Conservation (phyloP, 2,888 invertebrate genomes). For the Piscicola geometra region DNA sequence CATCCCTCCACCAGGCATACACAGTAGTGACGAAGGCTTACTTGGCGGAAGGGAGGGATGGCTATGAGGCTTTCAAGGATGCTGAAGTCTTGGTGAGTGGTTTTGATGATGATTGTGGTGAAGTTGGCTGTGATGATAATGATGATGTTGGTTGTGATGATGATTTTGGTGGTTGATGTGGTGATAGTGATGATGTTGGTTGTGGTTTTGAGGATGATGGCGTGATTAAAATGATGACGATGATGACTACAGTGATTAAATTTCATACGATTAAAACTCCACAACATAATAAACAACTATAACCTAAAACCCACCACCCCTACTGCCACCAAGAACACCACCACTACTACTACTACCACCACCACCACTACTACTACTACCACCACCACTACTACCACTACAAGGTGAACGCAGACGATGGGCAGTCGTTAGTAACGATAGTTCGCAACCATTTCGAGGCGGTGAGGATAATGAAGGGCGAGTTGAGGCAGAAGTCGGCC, state of each 20-base stretch:
- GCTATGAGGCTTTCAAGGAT: constrained; percentile 72
- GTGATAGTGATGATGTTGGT: too few relatives aligned
- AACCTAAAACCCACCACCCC: constrained; percentile 38
- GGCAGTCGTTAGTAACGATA: constrained; percentile 75
- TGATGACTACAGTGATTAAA: too few relatives aligned
- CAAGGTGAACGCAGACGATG: constrained; percentile 77
- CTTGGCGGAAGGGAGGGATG: constrained; percentile 75
- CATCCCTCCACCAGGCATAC: constrained; percentile 63
- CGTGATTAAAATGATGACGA: neutral
- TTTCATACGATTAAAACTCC: neutral
- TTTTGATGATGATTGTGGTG: neutral
- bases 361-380: neutral
- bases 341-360: neutral
- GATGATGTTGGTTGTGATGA: too few relatives aligned
- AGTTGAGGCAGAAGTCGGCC: constrained; percentile 58
- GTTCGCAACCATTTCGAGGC: constrained; percentile 85
- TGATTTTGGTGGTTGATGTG: too few relatives aligned
- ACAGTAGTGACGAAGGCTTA: constrained; percentile 77
- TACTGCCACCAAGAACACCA: neutral
- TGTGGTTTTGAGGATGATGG: neutral
- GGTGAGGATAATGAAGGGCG: constrained; percentile 71
- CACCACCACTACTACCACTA: neutral
- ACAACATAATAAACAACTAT: neutral
- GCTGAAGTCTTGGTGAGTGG: constrained; percentile 68
- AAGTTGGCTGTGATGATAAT: too few relatives aligned